Evolutionary conservation across 2,113 vertebrate genomes (phyloP).

Genomic region (Panthera uncia): DNA sequence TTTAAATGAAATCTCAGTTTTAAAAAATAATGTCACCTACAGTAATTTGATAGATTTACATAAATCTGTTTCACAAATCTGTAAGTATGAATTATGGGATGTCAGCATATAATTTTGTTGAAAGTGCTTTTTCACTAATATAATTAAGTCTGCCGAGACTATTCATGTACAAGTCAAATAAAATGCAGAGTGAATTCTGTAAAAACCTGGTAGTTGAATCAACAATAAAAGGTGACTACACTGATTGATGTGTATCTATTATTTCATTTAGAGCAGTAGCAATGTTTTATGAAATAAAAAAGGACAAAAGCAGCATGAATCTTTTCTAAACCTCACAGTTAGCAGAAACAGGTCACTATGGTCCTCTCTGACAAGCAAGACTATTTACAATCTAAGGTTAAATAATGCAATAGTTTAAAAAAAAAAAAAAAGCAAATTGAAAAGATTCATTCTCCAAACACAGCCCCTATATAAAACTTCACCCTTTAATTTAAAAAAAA

Average conservation of each 20-base stretch:
- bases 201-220: slow-evolving; percentile 78
- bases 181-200: slow-evolving; percentile 79
- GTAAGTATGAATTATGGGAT: slow-evolving; percentile 80
- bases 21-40: slow-evolving; percentile 75
- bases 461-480: not conserved
- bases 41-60: slow-evolving; percentile 82
- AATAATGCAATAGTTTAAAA: slow-evolving; percentile 1
- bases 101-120: slow-evolving; percentile 83
- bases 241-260: slow-evolving; percentile 80
- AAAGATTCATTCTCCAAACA: not conserved
- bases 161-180: slow-evolving; percentile 78
- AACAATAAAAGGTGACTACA: slow-evolving; percentile 79
- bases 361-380: slow-evolving; percentile 33
- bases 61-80: slow-evolving; percentile 80
- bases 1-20: slow-evolving; percentile 75
- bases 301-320: slow-evolving; percentile 50
- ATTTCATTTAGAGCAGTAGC: slow-evolving; percentile 75
- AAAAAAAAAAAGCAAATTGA: not conserved
- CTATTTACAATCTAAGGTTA: not conserved
- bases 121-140: slow-evolving; percentile 81
- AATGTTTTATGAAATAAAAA: slow-evolving; percentile 68
- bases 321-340: slow-evolving; percentile 48
- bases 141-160: slow-evolving; percentile 82
- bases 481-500: not conserved
- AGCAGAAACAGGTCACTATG: slow-evolving; percentile 50